Evolutionary conservation across 30 jellyfish, hydroid and myxozoan species (phyloP).

Genomic region (Aurelia sp.): DNA sequence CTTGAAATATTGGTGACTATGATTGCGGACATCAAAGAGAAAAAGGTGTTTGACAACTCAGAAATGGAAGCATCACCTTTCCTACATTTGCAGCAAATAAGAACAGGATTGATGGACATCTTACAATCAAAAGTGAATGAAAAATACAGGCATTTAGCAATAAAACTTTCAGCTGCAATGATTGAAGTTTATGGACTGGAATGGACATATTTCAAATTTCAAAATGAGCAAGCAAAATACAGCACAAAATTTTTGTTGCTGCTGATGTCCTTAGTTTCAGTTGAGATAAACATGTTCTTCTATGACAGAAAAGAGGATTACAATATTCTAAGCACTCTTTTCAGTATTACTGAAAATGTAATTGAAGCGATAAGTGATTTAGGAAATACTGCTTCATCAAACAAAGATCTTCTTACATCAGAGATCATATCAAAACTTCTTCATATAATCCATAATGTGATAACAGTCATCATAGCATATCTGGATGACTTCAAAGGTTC

Average conservation of each 20-base stretch:
- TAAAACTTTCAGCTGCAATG: conserved; percentile 10
- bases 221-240: conserved; percentile 7
- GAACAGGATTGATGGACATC: conserved; percentile 32
- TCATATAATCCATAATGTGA: not conserved
- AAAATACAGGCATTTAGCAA: conserved; percentile 27
- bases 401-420: not conserved
- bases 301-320: not conserved
- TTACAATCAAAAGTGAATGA: conserved; percentile 33
- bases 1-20: not conserved
- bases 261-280: conserved; percentile 18
- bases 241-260: conserved; percentile 13
- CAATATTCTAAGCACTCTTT: conserved; percentile 5
- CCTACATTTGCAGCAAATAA: conserved; percentile 5
- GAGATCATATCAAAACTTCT: conserved; percentile 15
- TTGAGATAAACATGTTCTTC: conserved; percentile 32
- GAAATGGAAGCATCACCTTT: not conserved
- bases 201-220: conserved; percentile 14
- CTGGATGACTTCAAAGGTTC: conserved; percentile 9
- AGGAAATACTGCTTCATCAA: not conserved
- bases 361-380: conserved; percentile 11
- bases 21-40: not conserved
- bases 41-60: not conserved
- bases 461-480: not conserved
- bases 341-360: conserved; percentile 13
- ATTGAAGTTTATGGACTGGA: conserved; percentile 28